Conservation (phyloP, 2,888 invertebrate species). For the Suillia variegata region DNA sequence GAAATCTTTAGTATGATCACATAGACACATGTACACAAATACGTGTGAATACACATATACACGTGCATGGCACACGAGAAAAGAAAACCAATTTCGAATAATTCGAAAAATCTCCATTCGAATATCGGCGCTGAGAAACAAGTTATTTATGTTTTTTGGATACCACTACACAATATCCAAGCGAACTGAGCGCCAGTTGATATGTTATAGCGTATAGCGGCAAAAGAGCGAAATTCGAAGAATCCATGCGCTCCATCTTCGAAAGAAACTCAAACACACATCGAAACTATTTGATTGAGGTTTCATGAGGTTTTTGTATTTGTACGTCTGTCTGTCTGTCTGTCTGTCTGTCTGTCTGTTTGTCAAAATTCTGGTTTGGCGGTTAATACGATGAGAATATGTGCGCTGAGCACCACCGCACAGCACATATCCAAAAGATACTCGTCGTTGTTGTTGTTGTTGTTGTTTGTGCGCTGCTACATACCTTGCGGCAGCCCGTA, state of each 20-base stretch:
- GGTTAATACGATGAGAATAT: conserved; percentile 30
- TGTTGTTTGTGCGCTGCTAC: too few species aligned
- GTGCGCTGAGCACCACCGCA: conserved; percentile 25
- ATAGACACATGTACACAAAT: neutral
- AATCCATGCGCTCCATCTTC: conserved; percentile 29
- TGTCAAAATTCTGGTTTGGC: conserved; percentile 30
- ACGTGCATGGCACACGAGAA: neutral
- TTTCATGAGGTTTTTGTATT: too few species aligned
- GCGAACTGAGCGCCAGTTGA: too few species aligned
- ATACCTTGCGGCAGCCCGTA: conserved; percentile 30
- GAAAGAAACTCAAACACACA: conserved; percentile 28
- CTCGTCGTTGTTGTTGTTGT: too few species aligned
- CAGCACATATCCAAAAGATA: conserved; percentile 9
- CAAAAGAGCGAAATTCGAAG: too few species aligned
- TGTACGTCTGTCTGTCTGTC: too few species aligned
- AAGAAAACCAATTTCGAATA: neutral
- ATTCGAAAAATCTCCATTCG: too few species aligned
- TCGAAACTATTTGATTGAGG: conserved; percentile 29
- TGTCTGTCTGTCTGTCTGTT: too few species aligned
- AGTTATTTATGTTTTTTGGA: too few species aligned
- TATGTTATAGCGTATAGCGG: too few species aligned
- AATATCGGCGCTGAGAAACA: neutral
- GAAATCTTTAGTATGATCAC: neutral
- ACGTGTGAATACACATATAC: neutral
- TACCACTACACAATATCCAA: too few species aligned